Conservation (phyloP, 2,888 invertebrate species). For the Orthonevra nobilis region DNA sequence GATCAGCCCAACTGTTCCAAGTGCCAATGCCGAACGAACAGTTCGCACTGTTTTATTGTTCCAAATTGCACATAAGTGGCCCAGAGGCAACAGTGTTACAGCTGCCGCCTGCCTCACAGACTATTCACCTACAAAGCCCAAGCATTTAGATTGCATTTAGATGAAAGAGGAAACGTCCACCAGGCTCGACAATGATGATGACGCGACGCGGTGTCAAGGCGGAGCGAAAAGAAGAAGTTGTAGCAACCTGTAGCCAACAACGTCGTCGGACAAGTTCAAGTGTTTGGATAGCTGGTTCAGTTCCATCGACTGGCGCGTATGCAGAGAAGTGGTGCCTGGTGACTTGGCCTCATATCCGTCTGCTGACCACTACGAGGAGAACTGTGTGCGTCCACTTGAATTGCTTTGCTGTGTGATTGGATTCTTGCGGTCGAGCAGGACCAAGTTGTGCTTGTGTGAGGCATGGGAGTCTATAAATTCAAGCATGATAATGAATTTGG, state of each 20-base stretch:
- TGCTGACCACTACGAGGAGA: background rate
- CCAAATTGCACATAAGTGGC: conserved; percentile 65
- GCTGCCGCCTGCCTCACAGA: background rate
- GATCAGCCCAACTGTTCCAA: conserved; percentile 10
- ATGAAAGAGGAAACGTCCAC: conserved; percentile 33
- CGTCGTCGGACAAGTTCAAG: conserved; percentile 62
- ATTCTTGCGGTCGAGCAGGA: background rate
- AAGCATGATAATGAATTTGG: conserved; percentile 53
- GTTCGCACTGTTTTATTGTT: conserved; percentile 69
- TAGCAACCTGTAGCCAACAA: conserved; percentile 60
- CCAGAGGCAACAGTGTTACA: conserved; percentile 13
- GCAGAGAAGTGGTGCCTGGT: conserved; percentile 36
- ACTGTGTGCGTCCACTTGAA: conserved; percentile 31
- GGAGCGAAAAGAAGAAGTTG: conserved; percentile 34
- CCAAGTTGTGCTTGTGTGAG: background rate
- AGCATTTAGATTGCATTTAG: no score
- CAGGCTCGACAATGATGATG: conserved; percentile 1
- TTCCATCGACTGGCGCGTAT: conserved; percentile 18
- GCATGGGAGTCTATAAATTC: conserved; percentile 45
- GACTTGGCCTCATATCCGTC: conserved; percentile 53
- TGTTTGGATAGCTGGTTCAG: conserved; percentile 54
- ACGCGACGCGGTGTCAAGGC: conserved; percentile 1
- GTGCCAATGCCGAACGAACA: conserved; percentile 56
- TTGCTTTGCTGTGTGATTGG: conserved; percentile 19
- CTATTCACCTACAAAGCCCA: conserved; percentile 22